Percentiles rank a stretch among this genome's conserved stretches.
These are phyloP conservation scores for Melitaea athalia DNA, from an alignment of 2,888 invertebrate species.

Conservation along the genomic window DNA sequence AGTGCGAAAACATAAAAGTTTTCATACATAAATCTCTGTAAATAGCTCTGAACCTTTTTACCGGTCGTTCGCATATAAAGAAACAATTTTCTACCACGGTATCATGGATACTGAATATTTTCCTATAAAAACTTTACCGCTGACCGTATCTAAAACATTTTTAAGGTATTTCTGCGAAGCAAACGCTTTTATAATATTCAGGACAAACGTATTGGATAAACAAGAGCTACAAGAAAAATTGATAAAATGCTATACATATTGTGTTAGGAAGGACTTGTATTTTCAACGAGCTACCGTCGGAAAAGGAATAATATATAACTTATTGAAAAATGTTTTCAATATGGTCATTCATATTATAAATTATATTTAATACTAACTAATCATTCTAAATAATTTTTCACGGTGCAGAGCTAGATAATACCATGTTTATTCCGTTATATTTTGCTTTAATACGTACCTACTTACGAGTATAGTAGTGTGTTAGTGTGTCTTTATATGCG, in stretches of 20 bases:
- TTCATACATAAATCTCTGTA: slow-evolving; percentile 21
- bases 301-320: background rate
- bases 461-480: no score
- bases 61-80: slow-evolving; percentile 31
- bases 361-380: background rate
- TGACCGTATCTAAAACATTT: slow-evolving; percentile 30
- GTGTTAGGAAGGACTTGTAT: background rate
- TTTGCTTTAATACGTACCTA: no score
- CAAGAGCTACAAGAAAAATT: background rate
- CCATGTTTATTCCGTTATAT: no score
- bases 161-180: slow-evolving; percentile 15
- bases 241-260: background rate
- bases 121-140: slow-evolving; percentile 35
- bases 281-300: background rate
- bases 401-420: no score
- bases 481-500: no score
- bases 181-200: slow-evolving; percentile 15
- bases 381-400: no score
- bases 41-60: slow-evolving; percentile 30
- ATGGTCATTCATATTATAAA: background rate
- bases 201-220: background rate
- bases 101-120: slow-evolving; percentile 35
- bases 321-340: background rate
- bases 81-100: slow-evolving; percentile 27
- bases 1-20: slow-evolving; percentile 26